Percentiles rank a stretch among this genome's conserved stretches.
phyloP scores from a whole-genome alignment of 2,113 vertebrate genomes.

The Tympanuchus pallidicinctus region DNA sequence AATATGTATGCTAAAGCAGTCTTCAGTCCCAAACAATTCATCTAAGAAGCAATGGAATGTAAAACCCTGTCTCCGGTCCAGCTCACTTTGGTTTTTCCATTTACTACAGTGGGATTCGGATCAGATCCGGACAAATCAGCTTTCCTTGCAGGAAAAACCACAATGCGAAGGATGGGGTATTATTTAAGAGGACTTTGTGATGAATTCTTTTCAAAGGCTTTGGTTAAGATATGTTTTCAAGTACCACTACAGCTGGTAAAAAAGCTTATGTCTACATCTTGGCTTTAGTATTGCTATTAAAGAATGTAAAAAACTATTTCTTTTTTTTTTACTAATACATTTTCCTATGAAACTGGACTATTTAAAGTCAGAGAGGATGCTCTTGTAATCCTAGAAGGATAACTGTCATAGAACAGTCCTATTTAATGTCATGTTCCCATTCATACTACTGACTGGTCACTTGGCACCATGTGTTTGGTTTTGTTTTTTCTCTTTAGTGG shows the following conservation, averaged over 20 bases:
- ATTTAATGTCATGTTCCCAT: not conserved
- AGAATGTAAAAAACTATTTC: not conserved
- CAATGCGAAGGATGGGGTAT: constrained; percentile 29
- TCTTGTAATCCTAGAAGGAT: not conserved
- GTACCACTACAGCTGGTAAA: not conserved
- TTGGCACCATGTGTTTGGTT: not conserved
- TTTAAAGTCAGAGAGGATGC: not conserved
- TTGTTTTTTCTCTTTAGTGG: not conserved
- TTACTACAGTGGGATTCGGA: constrained; percentile 22
- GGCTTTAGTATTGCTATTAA: not conserved
- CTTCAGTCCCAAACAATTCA: constrained; percentile 11
- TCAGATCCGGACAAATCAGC: not conserved
- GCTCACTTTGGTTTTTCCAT: constrained; percentile 51
- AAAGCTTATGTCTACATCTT: not conserved
- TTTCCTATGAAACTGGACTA: not conserved
- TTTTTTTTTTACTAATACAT: not conserved
- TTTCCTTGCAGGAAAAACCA: constrained; percentile 32
- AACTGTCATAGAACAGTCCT: not conserved
- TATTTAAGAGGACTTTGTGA: constrained; percentile 21
- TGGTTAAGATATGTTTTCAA: constrained; percentile 24
- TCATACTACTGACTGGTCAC: not conserved
- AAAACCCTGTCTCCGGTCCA: not conserved
- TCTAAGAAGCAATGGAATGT: not conserved
- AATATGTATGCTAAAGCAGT: not conserved
- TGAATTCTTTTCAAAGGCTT: constrained; percentile 27